Base-by-base conservation (phyloP, 2,888 invertebrate genomes). In the Lampropteryx suffumata region DNA sequence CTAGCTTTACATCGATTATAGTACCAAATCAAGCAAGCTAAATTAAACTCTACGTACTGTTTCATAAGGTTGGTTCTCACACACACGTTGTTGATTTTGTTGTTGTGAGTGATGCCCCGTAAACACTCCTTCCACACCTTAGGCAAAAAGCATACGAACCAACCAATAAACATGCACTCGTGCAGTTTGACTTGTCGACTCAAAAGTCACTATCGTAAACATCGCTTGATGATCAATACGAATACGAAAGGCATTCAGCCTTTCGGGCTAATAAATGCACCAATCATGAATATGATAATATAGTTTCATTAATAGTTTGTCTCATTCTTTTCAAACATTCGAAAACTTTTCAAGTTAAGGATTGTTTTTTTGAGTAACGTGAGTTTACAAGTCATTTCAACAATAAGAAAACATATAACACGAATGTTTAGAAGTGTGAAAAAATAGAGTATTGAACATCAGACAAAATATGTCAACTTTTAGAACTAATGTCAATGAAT, bases 31-130 rank as follows among this genome's bases (percentile, higher is more conserved):
- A 44, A 39, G 41, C 40, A 46, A 53, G 27, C 41, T 30, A 64
- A 59, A 59, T 36, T 34, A 10, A 48, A 55, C 55, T 54, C 49
- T 79, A 96, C 98, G 94, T 93, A 99, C 99, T 99, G 99, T 92
- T 99, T 99, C 95, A 97, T 97, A 58, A 99, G 93, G 86, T 95
- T 97, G 50, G 96, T 98, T 82, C 95, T 94, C 17, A 98, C 97
- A 84, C 99, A 99, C 64, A 98, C 96, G 90, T 99, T 99, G 90
- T 95, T 96, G 77, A 95, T 95, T 92, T 98, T 99, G 91, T 96
- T 97, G 91, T 98, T 99, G 91, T 99, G 98, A 55, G 98, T 97
- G 74, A 99, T 94, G 68, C 91, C 91, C 67, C 98, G 94, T 57
- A 99, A 92, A 54, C 95, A 94, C 75, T 94, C 94, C 91, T 98